These are phyloP conservation scores for Synanthedon formicaeformis DNA, from an alignment of 2,888 invertebrate species.

Conservation along the genomic window DNA sequence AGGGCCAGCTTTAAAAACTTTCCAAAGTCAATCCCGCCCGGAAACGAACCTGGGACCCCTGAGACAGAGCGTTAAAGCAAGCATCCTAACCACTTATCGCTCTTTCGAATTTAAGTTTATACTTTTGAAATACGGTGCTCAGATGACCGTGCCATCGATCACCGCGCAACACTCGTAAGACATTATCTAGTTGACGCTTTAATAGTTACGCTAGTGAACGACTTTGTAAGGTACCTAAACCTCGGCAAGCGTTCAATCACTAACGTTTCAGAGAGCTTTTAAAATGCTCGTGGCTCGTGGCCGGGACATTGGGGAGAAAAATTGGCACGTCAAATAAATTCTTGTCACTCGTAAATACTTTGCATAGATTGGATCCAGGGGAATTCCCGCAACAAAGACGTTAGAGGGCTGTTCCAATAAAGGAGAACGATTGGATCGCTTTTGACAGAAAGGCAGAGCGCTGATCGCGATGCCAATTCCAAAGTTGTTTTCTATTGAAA, in stretches of 20 bases:
- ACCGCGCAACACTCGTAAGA: too few species aligned
- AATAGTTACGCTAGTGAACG: too few species aligned
- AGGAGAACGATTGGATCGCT: constrained; percentile 55
- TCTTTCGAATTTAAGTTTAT: too few species aligned
- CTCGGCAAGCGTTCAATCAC: constrained; percentile 26
- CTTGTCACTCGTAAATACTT: constrained; percentile 62
- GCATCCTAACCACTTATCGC: too few species aligned
- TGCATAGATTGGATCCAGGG: constrained; percentile 58
- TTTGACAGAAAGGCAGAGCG: constrained; percentile 47
- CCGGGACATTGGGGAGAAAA: constrained; percentile 32
- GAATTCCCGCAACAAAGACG: constrained; percentile 59
- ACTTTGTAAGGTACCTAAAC: neutral
- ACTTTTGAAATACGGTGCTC: too few species aligned
- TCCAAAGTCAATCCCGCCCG: too few species aligned
- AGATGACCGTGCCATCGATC: too few species aligned
- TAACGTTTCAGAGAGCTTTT: constrained; percentile 24
- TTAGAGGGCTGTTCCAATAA: constrained; percentile 54
- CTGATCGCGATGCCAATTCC: constrained; percentile 26
- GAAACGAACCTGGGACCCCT: too few species aligned
- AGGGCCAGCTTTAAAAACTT: too few species aligned
- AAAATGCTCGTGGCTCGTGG: constrained; percentile 24
- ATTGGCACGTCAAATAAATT: constrained; percentile 60
- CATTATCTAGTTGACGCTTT: too few species aligned
- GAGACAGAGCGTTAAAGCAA: too few species aligned
- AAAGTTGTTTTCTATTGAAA: constrained; percentile 6